These are phyloP conservation scores for Toxotes chatareus DNA, from an alignment of 2,113 vertebrate genomes.

Conservation along the genomic window DNA sequence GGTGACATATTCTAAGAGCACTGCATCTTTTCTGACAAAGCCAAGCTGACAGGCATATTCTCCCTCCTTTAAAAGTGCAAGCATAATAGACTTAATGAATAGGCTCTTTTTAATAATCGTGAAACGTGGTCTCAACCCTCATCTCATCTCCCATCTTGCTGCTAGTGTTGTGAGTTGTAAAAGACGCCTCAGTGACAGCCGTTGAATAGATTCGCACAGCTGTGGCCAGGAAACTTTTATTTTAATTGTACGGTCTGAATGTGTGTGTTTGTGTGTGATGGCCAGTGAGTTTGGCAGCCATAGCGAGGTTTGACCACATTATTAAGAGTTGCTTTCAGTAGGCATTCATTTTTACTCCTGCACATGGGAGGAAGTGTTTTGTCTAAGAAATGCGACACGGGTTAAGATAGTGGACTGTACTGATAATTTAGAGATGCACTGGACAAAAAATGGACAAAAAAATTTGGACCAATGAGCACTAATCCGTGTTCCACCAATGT, in stretches of 20 bases:
- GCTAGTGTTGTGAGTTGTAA: constrained; percentile 11
- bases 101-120: constrained; percentile 14
- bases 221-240: constrained; percentile 43
- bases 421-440: neutral
- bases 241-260: constrained; percentile 28
- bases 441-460: constrained; percentile 15
- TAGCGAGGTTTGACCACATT: constrained; percentile 9
- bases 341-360: constrained; percentile 30
- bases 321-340: constrained; percentile 37
- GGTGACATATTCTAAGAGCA: constrained; percentile 27
- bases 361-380: constrained; percentile 30
- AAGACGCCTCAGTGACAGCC: constrained; percentile 57
- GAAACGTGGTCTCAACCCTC: constrained; percentile 22
- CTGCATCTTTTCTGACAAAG: constrained; percentile 11
- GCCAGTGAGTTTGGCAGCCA: constrained; percentile 39
- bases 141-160: constrained; percentile 14
- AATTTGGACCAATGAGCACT: neutral
- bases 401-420: neutral
- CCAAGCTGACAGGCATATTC: constrained; percentile 40
- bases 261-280: constrained; percentile 4
- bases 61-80: constrained; percentile 20
- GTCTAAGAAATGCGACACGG: constrained; percentile 19
- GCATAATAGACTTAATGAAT: constrained; percentile 34
- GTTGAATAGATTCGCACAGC: constrained; percentile 33
- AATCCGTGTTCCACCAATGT: neutral